Conservation (phyloP, 1,140 invertebrate genomes). For the Papilio machaon region DNA sequence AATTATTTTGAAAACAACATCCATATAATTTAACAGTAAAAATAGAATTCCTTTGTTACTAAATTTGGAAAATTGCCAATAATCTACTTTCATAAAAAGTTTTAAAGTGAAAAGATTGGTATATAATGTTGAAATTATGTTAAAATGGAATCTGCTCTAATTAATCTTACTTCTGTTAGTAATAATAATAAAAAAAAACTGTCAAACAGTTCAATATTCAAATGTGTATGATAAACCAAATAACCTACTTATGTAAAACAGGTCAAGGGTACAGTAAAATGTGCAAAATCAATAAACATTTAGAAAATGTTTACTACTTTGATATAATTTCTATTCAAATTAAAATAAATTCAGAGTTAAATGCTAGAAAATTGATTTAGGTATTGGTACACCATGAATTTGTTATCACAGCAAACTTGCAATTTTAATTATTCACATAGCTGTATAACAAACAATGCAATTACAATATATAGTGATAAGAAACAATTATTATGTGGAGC, state of each 20-base stretch:
- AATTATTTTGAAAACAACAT: constrained; percentile 10
- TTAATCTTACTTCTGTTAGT: neutral
- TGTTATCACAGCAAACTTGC: neutral
- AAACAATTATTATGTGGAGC: constrained; percentile 13
- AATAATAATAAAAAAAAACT: neutral
- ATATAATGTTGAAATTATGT: neutral
- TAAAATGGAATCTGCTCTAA: neutral
- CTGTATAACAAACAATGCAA: constrained; percentile 1
- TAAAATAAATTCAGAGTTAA: neutral
- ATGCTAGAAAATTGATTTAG: neutral
- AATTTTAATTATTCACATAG: constrained; percentile 14
- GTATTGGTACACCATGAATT: neutral
- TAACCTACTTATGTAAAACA: neutral
- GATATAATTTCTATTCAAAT: neutral
- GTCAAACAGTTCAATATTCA: neutral
- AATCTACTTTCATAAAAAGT: constrained; percentile 20
- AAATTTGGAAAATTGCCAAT: constrained; percentile 31
- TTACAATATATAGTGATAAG: constrained; percentile 42
- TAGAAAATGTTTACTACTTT: neutral
- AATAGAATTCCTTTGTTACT: constrained; percentile 32
- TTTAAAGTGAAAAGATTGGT: neutral
- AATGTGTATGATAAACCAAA: neutral
- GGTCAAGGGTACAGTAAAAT: neutral
- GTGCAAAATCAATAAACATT: neutral
- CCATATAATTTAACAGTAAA: constrained; percentile 20